Conservation (phyloP, 2,888 invertebrate species). For the Pheosia gnoma region DNA sequence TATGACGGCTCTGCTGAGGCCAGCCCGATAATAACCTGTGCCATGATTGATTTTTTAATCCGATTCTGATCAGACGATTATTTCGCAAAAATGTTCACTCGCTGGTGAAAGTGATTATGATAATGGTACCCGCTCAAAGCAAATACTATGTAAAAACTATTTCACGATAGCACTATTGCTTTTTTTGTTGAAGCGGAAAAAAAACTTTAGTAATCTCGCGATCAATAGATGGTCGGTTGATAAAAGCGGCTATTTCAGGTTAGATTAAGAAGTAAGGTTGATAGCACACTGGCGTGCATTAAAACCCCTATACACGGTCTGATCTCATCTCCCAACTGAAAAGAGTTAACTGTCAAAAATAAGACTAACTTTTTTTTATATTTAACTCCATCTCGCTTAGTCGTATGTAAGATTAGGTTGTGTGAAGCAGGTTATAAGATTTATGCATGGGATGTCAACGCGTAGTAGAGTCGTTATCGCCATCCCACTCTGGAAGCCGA, state of each 20-base stretch:
- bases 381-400: no score
- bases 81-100: slow-evolving; percentile 26
- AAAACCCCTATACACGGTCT: no score
- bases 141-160: slow-evolving; percentile 34
- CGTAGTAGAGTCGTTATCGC: neutral
- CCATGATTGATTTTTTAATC: slow-evolving; percentile 54
- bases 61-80: slow-evolving; percentile 38
- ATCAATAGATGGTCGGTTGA: slow-evolving; percentile 29
- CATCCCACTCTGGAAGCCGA: neutral
- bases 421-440: neutral
- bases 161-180: slow-evolving; percentile 27
- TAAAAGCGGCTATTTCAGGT: slow-evolving; percentile 21
- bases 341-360: no score
- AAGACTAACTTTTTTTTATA: no score
- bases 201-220: slow-evolving; percentile 32
- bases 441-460: neutral
- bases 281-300: neutral
- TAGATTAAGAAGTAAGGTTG: slow-evolving; percentile 4
- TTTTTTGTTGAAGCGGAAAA: slow-evolving; percentile 29
- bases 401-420: no score
- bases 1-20: slow-evolving; percentile 35
- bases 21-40: slow-evolving; percentile 45
- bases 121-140: slow-evolving; percentile 31
- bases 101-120: slow-evolving; percentile 41
- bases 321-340: no score